Percentiles rank a stretch among this genome's conserved stretches.
These are phyloP conservation scores for Anthoptus insignis DNA, from an alignment of 2,888 invertebrate species.

Conservation along the genomic window DNA sequence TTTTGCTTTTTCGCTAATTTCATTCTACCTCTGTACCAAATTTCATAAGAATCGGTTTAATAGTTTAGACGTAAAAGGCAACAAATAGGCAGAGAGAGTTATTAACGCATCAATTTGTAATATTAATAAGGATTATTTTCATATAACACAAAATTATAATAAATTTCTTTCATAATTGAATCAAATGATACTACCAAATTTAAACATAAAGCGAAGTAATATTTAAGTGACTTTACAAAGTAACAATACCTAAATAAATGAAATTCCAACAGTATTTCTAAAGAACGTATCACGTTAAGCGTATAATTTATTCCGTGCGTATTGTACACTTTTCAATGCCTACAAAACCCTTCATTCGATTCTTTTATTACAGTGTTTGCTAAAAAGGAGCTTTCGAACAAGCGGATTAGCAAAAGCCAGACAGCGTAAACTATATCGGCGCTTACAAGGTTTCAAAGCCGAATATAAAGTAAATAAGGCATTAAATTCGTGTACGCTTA, in stretches of 20 bases:
- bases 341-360: slow-evolving; percentile 4
- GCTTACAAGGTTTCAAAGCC: slow-evolving; percentile 11
- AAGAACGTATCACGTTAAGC: background rate
- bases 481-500: slow-evolving; percentile 5
- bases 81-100: too few species aligned
- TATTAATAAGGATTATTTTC: too few species aligned
- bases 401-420: slow-evolving; percentile 12
- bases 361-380: slow-evolving; percentile 2
- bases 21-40: too few species aligned
- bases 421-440: slow-evolving; percentile 11
- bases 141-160: too few species aligned
- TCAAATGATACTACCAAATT: too few species aligned
- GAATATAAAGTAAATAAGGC: slow-evolving; percentile 13
- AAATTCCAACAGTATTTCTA: background rate
- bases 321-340: background rate
- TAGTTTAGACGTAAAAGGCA: too few species aligned
- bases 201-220: too few species aligned
- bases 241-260: background rate
- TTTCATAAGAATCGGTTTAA: too few species aligned
- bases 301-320: background rate
- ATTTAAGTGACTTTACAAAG: background rate
- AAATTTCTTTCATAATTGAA: too few species aligned
- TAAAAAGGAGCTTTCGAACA: slow-evolving; percentile 9
- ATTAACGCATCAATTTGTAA: too few species aligned
- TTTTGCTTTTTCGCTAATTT: too few species aligned